Conservation (phyloP, 1,140 invertebrate genomes). For the Globodera ellingtonae region DNA sequence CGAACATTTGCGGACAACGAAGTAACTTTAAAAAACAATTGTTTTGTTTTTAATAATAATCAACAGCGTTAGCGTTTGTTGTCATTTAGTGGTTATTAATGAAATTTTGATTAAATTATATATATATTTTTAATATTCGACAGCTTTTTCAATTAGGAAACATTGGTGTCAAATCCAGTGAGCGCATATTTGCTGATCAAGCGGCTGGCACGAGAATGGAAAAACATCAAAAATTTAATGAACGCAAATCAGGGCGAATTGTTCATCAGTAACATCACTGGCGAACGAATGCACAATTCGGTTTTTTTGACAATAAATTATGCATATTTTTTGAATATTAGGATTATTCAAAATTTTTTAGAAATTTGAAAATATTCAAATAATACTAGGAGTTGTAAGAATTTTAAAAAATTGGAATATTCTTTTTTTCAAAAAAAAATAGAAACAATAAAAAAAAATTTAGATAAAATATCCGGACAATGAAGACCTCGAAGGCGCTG, state of each 20-base stretch:
- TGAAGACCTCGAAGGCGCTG: constrained; percentile 85
- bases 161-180: constrained; percentile 36
- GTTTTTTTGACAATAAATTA: constrained; percentile 26
- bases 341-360: neutral
- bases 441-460: constrained; percentile 3
- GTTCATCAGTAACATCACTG: constrained; percentile 56
- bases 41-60: too few relatives aligned
- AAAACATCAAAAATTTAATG: constrained; percentile 41
- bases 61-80: too few relatives aligned
- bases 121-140: too few relatives aligned
- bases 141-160: neutral
- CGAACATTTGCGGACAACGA: too few relatives aligned
- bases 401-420: too few relatives aligned
- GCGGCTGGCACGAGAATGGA: constrained; percentile 46
- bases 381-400: too few relatives aligned
- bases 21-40: too few relatives aligned
- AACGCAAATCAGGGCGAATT: constrained; percentile 46
- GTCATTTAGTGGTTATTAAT: too few relatives aligned
- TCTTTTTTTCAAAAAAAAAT: too few relatives aligned
- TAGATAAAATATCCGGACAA: constrained; percentile 65
- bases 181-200: constrained; percentile 56
- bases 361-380: neutral
- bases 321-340: neutral
- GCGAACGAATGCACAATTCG: constrained; percentile 39
- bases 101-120: too few relatives aligned